Conservation (phyloP, 2,797 vertebrate species). For the Neoniphon sammara region DNA sequence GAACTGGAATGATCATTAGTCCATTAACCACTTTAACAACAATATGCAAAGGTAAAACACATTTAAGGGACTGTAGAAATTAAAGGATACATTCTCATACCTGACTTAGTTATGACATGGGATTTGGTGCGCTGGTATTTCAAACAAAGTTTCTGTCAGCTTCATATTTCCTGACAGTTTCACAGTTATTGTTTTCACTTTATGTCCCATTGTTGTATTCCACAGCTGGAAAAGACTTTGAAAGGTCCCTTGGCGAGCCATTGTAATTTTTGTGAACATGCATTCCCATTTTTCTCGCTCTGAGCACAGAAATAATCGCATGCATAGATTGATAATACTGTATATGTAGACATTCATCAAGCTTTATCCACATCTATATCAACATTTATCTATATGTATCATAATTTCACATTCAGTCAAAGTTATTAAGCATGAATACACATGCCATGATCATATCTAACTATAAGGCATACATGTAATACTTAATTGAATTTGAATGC, state of each 20-base stretch:
- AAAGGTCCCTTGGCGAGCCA: constrained; percentile 47
- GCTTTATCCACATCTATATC: no score
- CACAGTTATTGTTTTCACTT: constrained; percentile 36
- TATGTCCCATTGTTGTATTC: constrained; percentile 49
- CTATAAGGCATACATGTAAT: neutral
- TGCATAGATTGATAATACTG: neutral
- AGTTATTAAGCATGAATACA: neutral
- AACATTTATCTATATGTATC: neutral
- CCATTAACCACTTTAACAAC: neutral
- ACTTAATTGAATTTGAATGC: neutral
- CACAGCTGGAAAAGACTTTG: constrained; percentile 52
- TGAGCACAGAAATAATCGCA: neutral
- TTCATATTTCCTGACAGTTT: constrained; percentile 60
- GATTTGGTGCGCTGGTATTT: constrained; percentile 17
- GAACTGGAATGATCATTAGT: neutral
- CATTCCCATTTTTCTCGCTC: constrained; percentile 9
- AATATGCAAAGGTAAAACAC: neutral
- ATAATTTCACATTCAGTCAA: neutral
- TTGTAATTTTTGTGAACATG: constrained; percentile 14
- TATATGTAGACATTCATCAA: neutral
- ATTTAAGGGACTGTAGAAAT: neutral
- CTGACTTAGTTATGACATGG: constrained; percentile 11
- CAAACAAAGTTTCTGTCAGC: constrained; percentile 41
- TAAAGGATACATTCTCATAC: neutral
- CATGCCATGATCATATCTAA: neutral